Conservation (phyloP, 2,888 invertebrate genomes). For the Microplitis deprimator region DNA sequence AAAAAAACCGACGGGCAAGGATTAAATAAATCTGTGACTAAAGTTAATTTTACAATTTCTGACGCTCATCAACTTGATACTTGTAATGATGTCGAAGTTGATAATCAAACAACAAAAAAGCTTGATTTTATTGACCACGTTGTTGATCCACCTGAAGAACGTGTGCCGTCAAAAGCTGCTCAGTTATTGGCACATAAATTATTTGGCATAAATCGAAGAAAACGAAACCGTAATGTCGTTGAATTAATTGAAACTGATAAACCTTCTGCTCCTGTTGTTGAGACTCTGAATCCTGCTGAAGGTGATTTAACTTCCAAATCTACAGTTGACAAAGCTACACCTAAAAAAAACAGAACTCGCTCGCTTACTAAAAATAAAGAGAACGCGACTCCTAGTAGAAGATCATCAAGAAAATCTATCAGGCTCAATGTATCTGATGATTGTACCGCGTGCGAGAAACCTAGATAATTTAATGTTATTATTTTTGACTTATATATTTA, state of each 20-base stretch:
- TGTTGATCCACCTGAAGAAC: neutral
- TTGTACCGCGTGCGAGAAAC: constrained; percentile 50
- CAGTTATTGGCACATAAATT: neutral
- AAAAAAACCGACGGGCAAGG: constrained; percentile 45
- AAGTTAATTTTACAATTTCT: constrained; percentile 63
- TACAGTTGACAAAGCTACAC: too few relatives aligned
- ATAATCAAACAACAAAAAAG: constrained; percentile 22
- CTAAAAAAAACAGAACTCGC: too few relatives aligned
- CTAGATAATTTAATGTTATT: constrained; percentile 35
- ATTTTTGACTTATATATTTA: constrained; percentile 32
- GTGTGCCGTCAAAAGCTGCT: neutral
- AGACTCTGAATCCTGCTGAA: too few relatives aligned
- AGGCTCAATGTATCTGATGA: constrained; percentile 53
- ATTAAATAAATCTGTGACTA: constrained; percentile 52
- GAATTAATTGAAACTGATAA: too few relatives aligned
- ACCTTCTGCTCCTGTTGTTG: too few relatives aligned
- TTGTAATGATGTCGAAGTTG: constrained; percentile 46
- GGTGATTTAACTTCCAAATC: too few relatives aligned
- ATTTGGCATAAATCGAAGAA: neutral
- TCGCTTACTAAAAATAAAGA: too few relatives aligned
- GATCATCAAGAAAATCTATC: constrained; percentile 53
- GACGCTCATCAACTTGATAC: constrained; percentile 42
- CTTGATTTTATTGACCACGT: constrained; percentile 16
- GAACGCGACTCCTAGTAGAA: constrained; percentile 33
- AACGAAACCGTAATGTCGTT: neutral